phyloP scores from a whole-genome alignment of 2,797 vertebrate species.

The Petrocephalus sullivani region DNA sequence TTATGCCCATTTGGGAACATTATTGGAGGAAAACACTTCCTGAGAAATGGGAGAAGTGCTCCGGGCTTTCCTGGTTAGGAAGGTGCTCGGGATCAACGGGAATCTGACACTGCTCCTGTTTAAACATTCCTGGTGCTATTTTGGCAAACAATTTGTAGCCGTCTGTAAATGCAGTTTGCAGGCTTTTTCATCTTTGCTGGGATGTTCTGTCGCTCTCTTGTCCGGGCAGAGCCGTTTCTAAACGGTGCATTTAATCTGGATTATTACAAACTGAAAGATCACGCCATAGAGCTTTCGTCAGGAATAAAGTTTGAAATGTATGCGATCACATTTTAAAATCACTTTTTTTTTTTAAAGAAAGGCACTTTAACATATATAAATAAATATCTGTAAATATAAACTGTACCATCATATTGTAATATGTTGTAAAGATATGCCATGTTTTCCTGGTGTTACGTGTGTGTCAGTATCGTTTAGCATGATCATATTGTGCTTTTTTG shows the following conservation, averaged over 20 bases:
- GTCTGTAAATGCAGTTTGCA: neutral
- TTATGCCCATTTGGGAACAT: neutral
- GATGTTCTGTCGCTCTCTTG: slow-evolving; percentile 29
- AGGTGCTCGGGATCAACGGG: neutral
- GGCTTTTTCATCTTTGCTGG: slow-evolving; percentile 20
- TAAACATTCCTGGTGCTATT: slow-evolving; percentile 3
- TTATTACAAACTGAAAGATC: slow-evolving; percentile 38
- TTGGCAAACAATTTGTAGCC: neutral
- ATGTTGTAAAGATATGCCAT: slow-evolving; percentile 52
- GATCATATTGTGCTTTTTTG: slow-evolving; percentile 54
- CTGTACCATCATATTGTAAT: slow-evolving; percentile 44
- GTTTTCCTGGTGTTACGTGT: slow-evolving; percentile 46
- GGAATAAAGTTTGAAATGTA: slow-evolving; percentile 49
- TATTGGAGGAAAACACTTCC: neutral
- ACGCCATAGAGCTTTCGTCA: slow-evolving; percentile 48
- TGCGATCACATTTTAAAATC: slow-evolving; percentile 47
- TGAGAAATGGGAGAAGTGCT: neutral
- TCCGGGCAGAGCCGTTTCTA: neutral
- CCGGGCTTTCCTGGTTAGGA: neutral
- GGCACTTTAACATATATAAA: slow-evolving; percentile 65
- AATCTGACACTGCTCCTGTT: slow-evolving; percentile 4
- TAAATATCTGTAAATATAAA: slow-evolving; percentile 30
- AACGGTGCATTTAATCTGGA: slow-evolving; percentile 15
- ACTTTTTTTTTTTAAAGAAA: slow-evolving; percentile 50
- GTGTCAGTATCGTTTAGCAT: slow-evolving; percentile 52